A percentile compares a stretch with the other conserved stretches of the same genome.
Evolutionary conservation across 1,140 invertebrate species (phyloP).

Genomic region (Meloidogyne chitwoodi): DNA sequence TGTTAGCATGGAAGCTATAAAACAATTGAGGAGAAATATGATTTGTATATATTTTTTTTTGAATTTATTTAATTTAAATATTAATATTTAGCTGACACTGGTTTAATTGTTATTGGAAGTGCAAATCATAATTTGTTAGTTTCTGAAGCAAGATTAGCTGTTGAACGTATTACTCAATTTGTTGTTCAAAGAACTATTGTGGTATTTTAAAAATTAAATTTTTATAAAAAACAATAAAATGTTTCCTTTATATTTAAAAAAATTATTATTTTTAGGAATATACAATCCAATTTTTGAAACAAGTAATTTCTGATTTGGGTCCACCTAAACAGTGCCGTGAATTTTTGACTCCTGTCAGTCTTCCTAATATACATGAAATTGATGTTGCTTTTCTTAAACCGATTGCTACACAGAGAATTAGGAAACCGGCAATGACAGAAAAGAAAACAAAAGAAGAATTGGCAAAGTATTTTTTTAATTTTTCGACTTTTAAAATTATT

Average conservation of each 20-base stretch:
- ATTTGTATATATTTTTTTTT: slow-evolving; percentile 26
- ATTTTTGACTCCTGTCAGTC: slow-evolving; percentile 35
- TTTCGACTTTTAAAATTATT: background rate
- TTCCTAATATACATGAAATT: slow-evolving; percentile 42
- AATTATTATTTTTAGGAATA: slow-evolving; percentile 34
- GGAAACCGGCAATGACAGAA: background rate
- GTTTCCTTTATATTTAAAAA: no score
- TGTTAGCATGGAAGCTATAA: slow-evolving; percentile 27
- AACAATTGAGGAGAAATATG: slow-evolving; percentile 33
- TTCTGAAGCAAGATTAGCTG: slow-evolving; percentile 26
- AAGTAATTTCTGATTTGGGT: slow-evolving; percentile 37
- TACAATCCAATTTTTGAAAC: slow-evolving; percentile 42
- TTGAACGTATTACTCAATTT: slow-evolving; percentile 40
- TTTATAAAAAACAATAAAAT: background rate
- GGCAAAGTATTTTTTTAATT: background rate
- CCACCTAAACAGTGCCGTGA: slow-evolving; percentile 29
- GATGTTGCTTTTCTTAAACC: slow-evolving; percentile 28
- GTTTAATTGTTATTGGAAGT: slow-evolving; percentile 32
- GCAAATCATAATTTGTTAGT: slow-evolving; percentile 42
- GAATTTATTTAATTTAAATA: background rate
- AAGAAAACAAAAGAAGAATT: background rate
- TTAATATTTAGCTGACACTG: slow-evolving; percentile 28
- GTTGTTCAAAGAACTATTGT: slow-evolving; percentile 38
- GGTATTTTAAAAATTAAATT: background rate
- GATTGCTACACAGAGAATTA: background rate